These are phyloP conservation scores for Chloropsis hardwickii DNA, from an alignment of 2,113 vertebrate species.

Conservation along the genomic window DNA sequence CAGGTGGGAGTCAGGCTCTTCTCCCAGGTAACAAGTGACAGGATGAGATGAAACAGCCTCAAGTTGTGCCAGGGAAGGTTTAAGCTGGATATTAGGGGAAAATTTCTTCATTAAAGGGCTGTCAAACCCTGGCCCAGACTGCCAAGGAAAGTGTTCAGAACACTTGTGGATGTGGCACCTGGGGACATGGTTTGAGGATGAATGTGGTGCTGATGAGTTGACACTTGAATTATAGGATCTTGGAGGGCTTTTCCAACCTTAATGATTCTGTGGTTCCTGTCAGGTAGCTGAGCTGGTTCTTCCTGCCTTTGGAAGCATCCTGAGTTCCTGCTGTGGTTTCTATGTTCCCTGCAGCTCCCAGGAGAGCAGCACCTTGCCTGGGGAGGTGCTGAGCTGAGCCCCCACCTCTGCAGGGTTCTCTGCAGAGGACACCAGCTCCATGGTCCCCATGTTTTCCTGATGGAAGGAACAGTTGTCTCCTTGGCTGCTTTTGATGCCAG, in stretches of 20 bases:
- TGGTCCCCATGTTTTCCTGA: background rate
- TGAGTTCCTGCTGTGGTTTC: background rate
- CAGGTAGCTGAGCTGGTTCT: background rate
- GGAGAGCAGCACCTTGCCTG: background rate
- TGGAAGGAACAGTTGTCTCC: background rate
- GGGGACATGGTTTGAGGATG: background rate
- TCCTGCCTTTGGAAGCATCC: background rate
- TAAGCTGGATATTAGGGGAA: background rate
- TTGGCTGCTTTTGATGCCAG: background rate
- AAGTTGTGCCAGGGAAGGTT: background rate
- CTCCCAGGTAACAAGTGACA: background rate
- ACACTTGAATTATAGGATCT: background rate
- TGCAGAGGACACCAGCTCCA: background rate
- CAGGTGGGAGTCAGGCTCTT: fast-evolving
- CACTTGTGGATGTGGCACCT: background rate
- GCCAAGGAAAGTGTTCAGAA: background rate
- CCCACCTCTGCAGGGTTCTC: background rate
- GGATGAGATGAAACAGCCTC: background rate
- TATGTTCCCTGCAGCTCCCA: background rate
- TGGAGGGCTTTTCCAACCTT: background rate
- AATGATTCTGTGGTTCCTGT: background rate
- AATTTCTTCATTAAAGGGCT: background rate
- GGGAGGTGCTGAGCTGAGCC: background rate
- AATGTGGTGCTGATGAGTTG: background rate
- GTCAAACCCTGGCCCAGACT: background rate